Evolutionary conservation across 2,797 vertebrate species (phyloP), one percentile per base, ranked within the genome.

Genomic region (Chelmon rostratus): DNA sequence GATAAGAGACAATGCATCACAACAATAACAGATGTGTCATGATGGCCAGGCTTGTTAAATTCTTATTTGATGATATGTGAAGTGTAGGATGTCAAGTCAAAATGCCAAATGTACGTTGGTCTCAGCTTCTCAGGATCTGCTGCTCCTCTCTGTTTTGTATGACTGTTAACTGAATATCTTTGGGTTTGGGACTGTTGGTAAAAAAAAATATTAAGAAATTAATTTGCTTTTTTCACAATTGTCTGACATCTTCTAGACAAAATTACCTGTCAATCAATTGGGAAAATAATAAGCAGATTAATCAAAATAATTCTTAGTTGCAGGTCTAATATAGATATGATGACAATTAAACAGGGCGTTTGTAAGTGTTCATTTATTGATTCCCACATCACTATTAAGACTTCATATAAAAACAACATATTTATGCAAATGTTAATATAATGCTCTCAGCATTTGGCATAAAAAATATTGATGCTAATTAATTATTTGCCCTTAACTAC

Each of bases 1-100:
- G 18, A 82, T 49, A 42, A 65, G 56, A 78, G 21, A 78, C 67
- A 64, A 78, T 61, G 73, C 52, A 69, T 80, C 57, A 59, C 23
- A 62, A 47, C 52, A 69, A 52, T 61, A 69, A 63, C 40, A 80
- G 77, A 46, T 47, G 33, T 47, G 50, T 61, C 23, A 13, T 21
- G 38, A 25, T 21, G 52, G 50, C 23, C 25, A 31, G 23, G 23
- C 10, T 33, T 19, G 28, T 42, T 42, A 21, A 5, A 19, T 40
- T 80, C 10, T 58, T 10, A 35, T 59, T 18, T 52, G 73, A 69
- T 21, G 63, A 44, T 15, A 23, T 73, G 35, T 70, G 66, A 74
- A 42, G 61, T 49, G 19, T 6, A 23, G 7, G 40, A 52, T 16
- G 8, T 53, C 8, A 33, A 50, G 15, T 58, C 11, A 59, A 50